Conservation (phyloP, 2,797 vertebrate genomes). For the Distichodus sexfasciatus region DNA sequence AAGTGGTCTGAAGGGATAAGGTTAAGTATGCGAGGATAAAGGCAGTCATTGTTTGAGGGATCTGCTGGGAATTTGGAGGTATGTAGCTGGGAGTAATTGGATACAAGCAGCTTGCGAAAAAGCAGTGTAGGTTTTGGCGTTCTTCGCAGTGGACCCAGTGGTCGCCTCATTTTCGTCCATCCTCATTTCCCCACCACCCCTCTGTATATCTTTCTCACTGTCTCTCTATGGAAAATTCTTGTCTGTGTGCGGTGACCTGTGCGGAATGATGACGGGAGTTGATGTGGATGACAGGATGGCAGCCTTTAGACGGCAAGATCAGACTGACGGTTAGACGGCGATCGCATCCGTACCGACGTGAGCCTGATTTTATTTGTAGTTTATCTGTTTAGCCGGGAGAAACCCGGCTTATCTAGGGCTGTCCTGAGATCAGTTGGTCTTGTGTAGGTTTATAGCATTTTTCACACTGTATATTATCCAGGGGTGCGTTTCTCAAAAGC, state of each 20-base stretch:
- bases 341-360: slow-evolving; percentile 12
- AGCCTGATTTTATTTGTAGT: background rate
- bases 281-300: background rate
- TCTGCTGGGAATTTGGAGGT: background rate
- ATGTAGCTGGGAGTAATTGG: slow-evolving; percentile 15
- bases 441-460: too few relatives aligned
- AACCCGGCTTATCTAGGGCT: too few relatives aligned
- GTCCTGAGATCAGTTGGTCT: background rate
- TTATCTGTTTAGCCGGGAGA: background rate
- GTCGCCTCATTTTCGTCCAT: background rate
- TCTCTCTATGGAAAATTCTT: background rate
- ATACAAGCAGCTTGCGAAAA: background rate
- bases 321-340: slow-evolving; percentile 13
- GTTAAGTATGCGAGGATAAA: background rate
- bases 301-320: background rate
- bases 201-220: background rate
- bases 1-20: background rate
- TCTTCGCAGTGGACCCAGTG: background rate
- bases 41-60: background rate
- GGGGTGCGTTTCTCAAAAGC: too few relatives aligned
- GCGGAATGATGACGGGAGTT: slow-evolving; percentile 2
- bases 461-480: too few relatives aligned
- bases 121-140: background rate
- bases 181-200: background rate
- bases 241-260: background rate